Evolutionary conservation across 2,888 invertebrate species (phyloP), one percentile per base, ranked within the genome.

Genomic region (Germaria angustata): DNA sequence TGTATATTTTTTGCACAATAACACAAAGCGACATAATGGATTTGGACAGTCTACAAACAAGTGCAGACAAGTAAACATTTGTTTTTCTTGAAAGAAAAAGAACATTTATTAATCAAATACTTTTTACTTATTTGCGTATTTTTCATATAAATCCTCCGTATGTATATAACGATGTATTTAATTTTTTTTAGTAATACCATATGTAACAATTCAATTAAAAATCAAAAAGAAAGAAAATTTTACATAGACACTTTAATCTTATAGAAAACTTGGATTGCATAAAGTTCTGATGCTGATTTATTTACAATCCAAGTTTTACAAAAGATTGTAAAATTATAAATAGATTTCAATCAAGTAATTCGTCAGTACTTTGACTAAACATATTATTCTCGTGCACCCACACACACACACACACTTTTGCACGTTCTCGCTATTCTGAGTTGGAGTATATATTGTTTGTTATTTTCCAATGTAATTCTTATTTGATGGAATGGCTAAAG

Each of bases 31-130:
- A n/a, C n/a, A n/a, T n/a, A n/a, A n/a, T n/a, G n/a, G n/a, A n/a
- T n/a, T n/a, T n/a, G n/a, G n/a, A n/a, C n/a, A n/a, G n/a, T n/a
- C n/a, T n/a, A n/a, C n/a, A n/a, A n/a, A n/a, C n/a, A n/a, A n/a
- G n/a, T n/a, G n/a, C n/a, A n/a, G n/a, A n/a, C n/a, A n/a, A n/a
- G n/a, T n/a, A n/a, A n/a, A n/a, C n/a, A n/a, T n/a, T n/a, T n/a
- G n/a, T n/a, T n/a, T n/a, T n/a, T n/a, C n/a, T n/a, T n/a, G n/a
- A n/a, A n/a, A n/a, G n/a, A n/a, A n/a, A n/a, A n/a, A n/a, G 84
- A 86, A 86, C 86, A 85, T 86, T 86, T 85, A 84, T 84, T 85
- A 69, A 68, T 61, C 84, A 85, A 87, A 85, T 87, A 87, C 85
- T 86, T 86, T 85, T 84, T 81, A 85, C 81, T 85, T 84, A 84